These are phyloP conservation scores for Microctenopoma steveboyesi DNA, from an alignment of 2,797 vertebrate genomes.

Conservation along the genomic window DNA sequence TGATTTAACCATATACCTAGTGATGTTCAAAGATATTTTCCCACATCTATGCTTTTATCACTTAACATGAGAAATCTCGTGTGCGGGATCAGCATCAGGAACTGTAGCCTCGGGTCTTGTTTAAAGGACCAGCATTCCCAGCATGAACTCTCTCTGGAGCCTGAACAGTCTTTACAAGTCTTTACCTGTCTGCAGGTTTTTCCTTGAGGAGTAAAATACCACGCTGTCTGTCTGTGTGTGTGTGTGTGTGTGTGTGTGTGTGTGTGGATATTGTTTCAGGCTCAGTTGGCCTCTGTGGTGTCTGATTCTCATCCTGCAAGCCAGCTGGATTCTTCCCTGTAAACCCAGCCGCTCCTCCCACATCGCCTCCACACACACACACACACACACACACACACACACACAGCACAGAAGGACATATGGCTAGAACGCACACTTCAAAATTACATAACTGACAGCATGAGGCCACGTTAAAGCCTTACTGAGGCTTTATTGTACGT, in stretches of 20 bases:
- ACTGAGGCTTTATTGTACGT: neutral
- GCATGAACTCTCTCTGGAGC: conserved; percentile 12
- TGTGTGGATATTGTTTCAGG: conserved; percentile 32
- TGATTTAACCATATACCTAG: neutral
- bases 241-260: conserved; percentile 31
- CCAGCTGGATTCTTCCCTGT: conserved; percentile 68
- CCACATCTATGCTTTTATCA: neutral
- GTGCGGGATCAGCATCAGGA: neutral
- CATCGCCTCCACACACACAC: conserved; percentile 14
- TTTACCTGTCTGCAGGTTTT: conserved; percentile 55
- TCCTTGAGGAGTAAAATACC: conserved; percentile 7
- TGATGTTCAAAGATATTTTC: too few species aligned
- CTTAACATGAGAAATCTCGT: neutral
- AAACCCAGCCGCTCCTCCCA: conserved; percentile 47
- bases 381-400: conserved; percentile 33
- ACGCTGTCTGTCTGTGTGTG: conserved; percentile 20
- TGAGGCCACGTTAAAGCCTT: conserved; percentile 27
- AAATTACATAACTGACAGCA: conserved; percentile 56
- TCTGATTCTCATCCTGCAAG: conserved; percentile 66
- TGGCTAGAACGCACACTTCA: conserved; percentile 31
- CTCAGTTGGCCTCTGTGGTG: conserved; percentile 51
- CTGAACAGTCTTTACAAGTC: conserved; percentile 37
- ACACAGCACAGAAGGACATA: conserved; percentile 34
- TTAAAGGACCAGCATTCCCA: conserved; percentile 32
- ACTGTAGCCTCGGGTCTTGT: conserved; percentile 39